These are phyloP conservation scores for Tubulanus polymorphus DNA, from an alignment of 2,888 invertebrate species.

Conservation along the genomic window DNA sequence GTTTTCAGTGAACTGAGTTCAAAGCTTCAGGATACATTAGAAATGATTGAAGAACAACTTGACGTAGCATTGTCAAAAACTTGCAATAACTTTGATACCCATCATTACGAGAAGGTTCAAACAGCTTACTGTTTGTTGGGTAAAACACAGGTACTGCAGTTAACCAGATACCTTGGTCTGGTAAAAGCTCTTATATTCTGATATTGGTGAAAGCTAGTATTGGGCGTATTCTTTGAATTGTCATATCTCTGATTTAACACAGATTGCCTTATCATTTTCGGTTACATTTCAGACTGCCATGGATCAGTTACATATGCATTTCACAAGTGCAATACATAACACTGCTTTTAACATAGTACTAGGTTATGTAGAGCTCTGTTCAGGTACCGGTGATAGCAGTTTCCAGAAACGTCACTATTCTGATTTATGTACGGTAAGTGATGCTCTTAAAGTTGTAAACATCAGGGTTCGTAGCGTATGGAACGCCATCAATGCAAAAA, in stretches of 20 bases:
- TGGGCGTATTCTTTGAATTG: too few relatives aligned
- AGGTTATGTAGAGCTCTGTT: constrained; percentile 49
- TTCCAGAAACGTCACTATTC: constrained; percentile 70
- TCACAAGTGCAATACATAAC: constrained; percentile 79
- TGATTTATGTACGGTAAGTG: constrained; percentile 66
- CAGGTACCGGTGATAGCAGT: constrained; percentile 34
- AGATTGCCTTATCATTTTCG: neutral
- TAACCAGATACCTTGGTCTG: neutral
- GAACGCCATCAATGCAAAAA: too few relatives aligned
- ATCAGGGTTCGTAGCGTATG: too few relatives aligned
- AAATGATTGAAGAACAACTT: constrained; percentile 84
- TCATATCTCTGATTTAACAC: neutral
- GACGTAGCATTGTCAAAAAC: constrained; percentile 78
- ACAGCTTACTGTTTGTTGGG: constrained; percentile 83
- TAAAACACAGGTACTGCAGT: constrained; percentile 65
- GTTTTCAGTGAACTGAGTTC: constrained; percentile 70
- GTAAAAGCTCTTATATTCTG: neutral
- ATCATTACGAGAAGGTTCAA: constrained; percentile 76
- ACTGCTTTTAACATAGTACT: constrained; percentile 54
- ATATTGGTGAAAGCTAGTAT: neutral
- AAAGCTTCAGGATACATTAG: constrained; percentile 84
- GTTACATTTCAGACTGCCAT: constrained; percentile 68
- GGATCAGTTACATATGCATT: constrained; percentile 93
- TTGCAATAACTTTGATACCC: constrained; percentile 71
- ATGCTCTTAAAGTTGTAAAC: neutral